Percentiles rank a stretch among this genome's conserved stretches.
These are phyloP conservation scores for Toxostoma redivivum DNA, from an alignment of 2,113 vertebrate genomes.

Conservation along the genomic window DNA sequence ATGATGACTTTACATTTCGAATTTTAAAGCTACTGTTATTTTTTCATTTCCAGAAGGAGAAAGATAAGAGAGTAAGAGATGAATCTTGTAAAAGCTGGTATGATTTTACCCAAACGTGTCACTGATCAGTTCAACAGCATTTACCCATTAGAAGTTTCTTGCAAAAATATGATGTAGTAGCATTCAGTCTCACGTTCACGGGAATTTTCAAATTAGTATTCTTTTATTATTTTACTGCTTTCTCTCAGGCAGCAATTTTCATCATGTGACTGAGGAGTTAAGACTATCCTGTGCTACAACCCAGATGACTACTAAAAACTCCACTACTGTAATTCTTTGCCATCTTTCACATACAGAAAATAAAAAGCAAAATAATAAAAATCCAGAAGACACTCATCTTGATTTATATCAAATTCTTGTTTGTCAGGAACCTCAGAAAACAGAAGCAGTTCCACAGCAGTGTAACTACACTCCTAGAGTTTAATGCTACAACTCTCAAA, in stretches of 20 bases:
- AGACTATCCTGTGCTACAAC: not conserved
- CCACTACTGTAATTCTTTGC: conserved; percentile 55
- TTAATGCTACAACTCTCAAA: not conserved
- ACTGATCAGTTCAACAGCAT: not conserved
- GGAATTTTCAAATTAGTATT: not conserved
- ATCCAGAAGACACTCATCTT: conserved; percentile 35
- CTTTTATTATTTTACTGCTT: conserved; percentile 69
- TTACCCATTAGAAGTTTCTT: not conserved
- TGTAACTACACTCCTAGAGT: not conserved
- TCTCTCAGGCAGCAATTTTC: not conserved
- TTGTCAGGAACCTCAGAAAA: conserved; percentile 42
- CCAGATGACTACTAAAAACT: conserved; percentile 62
- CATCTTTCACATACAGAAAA: conserved; percentile 52
- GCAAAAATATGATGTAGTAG: not conserved
- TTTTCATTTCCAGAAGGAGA: not conserved
- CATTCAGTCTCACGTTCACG: not conserved
- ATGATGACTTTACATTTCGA: not conserved
- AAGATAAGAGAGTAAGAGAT: not conserved
- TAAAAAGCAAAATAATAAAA: conserved; percentile 43
- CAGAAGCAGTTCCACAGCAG: not conserved
- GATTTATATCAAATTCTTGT: conserved; percentile 55
- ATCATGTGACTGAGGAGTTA: not conserved
- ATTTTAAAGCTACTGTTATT: not conserved
- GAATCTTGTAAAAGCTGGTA: not conserved
- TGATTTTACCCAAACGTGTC: not conserved